Evolutionary conservation across 2,113 vertebrate genomes (phyloP).

Genomic region (Arizona elegans): DNA sequence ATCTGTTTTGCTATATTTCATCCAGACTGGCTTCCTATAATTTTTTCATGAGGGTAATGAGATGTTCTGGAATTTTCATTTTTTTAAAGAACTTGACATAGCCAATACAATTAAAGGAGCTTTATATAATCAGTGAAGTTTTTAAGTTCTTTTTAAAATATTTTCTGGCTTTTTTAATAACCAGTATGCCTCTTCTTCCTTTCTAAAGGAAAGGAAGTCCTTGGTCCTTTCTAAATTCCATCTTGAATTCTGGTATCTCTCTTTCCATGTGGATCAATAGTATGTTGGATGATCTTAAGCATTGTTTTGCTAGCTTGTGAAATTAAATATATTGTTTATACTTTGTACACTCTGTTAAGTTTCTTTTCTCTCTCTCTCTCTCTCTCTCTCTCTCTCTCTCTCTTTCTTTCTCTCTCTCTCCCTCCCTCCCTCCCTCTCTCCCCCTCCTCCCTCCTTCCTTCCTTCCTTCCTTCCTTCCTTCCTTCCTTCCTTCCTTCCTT

Average conservation of each 20-base stretch:
- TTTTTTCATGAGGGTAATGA: background rate
- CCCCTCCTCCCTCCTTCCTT: no score
- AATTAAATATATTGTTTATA: background rate
- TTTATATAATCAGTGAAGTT: background rate
- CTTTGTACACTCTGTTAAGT: background rate
- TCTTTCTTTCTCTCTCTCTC: background rate
- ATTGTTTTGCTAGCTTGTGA: background rate
- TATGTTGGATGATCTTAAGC: background rate
- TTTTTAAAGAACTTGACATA: background rate
- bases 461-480: background rate
- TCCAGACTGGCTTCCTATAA: background rate
- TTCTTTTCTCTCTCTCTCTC: background rate
- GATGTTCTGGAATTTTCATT: background rate
- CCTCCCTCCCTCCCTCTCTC: no score
- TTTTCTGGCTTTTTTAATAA: background rate
- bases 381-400: background rate
- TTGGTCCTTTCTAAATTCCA: background rate
- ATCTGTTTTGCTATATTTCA: background rate
- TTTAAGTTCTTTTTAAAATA: background rate
- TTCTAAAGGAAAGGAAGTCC: no score
- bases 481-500: no score
- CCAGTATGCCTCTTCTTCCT: background rate
- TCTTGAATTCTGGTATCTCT: background rate
- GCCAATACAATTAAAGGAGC: background rate
- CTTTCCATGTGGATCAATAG: background rate